Base-by-base conservation (phyloP, 2,888 invertebrate species). In the Euzophera pinguis region DNA sequence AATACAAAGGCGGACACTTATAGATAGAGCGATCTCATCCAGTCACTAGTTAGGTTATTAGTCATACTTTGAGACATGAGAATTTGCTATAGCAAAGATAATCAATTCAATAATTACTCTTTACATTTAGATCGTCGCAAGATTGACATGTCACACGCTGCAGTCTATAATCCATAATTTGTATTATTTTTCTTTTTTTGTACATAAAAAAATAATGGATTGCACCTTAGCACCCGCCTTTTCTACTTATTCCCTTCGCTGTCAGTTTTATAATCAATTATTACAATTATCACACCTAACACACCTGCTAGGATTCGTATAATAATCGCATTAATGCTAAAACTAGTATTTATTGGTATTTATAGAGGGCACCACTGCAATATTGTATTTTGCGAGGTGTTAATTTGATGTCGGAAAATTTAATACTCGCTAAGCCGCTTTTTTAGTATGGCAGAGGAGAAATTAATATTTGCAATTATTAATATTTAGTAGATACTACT, bases 261-360 rank as follows among this genome's bases (percentile, higher is more conserved):
- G 48, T 37, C 29, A 27, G 38, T 13, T 9, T 49, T 38, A 49
- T 38, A 49, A 49, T 49, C 48, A 49, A 49, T 38, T 49, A 49
- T 38, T 38, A 49, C 27, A 38, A 49, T 49, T 49, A 49, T 49
- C 38, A 49, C 48, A 49, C 48, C 48, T 49, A 13, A 5, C 39
- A 34, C 47, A 47, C 47, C 47, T 47, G 47, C 27, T 27, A 1
- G 22, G 7, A 32, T 32, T 10, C 45, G 45, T 32, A 45, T 45
- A 45, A 45, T 45, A 45, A 38, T 49, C 38, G 38, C 48, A 37
- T 49, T 49, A 45, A 45, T 45, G 45, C 16, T 14, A 34, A 32
- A 45, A 32, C 45, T 45, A 45, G 45, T 45, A 45, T 45, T 45
- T 45, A 45, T 45, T 45, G 10, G 45, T 32, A 45, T 45, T 45